Evolutionary conservation across 2,797 vertebrate genomes (phyloP).

Genomic region (Perodicticus potto): DNA sequence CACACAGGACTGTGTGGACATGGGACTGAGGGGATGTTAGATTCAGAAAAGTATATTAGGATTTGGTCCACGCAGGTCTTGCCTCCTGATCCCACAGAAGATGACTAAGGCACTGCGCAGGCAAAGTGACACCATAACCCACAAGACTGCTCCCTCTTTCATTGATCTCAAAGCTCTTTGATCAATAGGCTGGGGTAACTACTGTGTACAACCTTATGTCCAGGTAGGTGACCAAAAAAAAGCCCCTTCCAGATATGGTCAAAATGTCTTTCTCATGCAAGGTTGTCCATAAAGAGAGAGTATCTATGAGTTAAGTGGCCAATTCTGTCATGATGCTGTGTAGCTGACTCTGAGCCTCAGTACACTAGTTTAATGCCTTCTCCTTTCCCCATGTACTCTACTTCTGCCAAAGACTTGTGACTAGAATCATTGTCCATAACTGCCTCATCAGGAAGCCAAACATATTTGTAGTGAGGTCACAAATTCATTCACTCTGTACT

Average conservation of each 20-base stretch:
- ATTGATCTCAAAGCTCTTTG: conserved; percentile 31
- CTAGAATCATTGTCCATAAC: neutral
- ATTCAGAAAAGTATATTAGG: neutral
- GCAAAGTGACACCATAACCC: conserved; percentile 38
- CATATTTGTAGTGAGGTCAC: neutral
- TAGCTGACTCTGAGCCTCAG: neutral
- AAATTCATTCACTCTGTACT: conserved; percentile 11
- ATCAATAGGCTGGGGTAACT: neutral
- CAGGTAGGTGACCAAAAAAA: conserved; percentile 25
- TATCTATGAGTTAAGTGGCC: neutral
- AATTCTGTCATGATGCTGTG: neutral
- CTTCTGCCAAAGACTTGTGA: neutral
- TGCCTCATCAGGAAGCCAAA: neutral
- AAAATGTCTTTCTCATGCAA: neutral
- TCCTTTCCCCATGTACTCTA: neutral
- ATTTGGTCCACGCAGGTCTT: conserved; percentile 55
- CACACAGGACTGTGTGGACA: conserved; percentile 54
- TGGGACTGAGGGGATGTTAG: neutral
- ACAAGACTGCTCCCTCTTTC: neutral
- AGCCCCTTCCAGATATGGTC: neutral
- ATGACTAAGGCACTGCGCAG: neutral
- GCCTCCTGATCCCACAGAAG: neutral
- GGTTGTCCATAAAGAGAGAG: neutral
- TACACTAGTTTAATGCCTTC: neutral
- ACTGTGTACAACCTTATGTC: neutral